Evolutionary conservation across 2,888 invertebrate genomes (phyloP).

Genomic region (Acanthosepion lycidas): DNA sequence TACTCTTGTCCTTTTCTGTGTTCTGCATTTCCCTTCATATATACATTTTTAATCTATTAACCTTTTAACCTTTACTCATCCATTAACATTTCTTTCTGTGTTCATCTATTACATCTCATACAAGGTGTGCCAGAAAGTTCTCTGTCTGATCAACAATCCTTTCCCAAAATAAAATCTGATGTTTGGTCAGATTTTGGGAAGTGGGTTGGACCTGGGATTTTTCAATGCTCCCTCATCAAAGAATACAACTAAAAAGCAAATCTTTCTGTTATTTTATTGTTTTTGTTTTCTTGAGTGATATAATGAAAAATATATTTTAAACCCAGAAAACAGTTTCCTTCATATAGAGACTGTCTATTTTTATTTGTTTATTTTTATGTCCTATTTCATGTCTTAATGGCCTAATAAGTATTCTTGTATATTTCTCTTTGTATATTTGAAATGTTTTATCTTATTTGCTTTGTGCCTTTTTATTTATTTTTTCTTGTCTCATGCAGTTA

Average conservation of each 20-base stretch:
- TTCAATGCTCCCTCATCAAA: not conserved
- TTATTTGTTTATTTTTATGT: not conserved
- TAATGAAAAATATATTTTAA: not conserved
- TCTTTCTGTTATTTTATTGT: not conserved
- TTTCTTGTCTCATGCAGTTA: not conserved
- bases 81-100: not conserved
- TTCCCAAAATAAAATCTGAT: too few relatives aligned
- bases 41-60: not conserved
- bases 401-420: not conserved
- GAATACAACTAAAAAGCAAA: not conserved
- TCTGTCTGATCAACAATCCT: too few relatives aligned
- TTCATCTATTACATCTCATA: not conserved
- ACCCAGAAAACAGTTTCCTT: not conserved
- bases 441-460: not conserved
- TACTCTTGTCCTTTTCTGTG: not conserved
- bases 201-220: too few relatives aligned
- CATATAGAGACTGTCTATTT: not conserved
- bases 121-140: too few relatives aligned
- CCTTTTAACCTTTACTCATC: not conserved
- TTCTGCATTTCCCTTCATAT: not conserved
- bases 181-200: too few relatives aligned
- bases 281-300: not conserved
- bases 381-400: not conserved
- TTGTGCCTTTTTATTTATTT: not conserved
- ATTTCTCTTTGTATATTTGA: not conserved